Base-by-base conservation (phyloP, 2,888 invertebrate genomes). In the Dusona sp. region DNA sequence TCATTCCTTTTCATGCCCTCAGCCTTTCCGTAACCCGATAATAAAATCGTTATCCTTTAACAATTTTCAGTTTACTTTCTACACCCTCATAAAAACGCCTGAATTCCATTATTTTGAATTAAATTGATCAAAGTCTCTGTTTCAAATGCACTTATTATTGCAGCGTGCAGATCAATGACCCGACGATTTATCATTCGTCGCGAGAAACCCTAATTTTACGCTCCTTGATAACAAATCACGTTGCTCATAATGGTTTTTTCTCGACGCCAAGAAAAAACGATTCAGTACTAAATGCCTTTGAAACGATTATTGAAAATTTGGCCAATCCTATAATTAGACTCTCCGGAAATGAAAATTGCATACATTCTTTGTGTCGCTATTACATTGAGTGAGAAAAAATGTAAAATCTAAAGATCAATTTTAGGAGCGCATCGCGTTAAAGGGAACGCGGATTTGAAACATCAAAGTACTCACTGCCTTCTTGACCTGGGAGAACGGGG, bases 391-490 rank as follows among this genome's bases (percentile, higher is more conserved):
- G 2, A 51, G n/a, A 29, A 36, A 36, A 67, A 57, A 42, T 54
- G 54, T 33, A 25, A 65, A 73, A 73, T 38, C 25, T 25, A 2
- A 81, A 67, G 13, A 67, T 65, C 67, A 67, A 65, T 78, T 29
- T 45, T 75, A 38, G 25, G 33, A n/a, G 29, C 61, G 74, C 16
- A 36, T 78, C 33, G 48, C 13, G 38, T 70, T 25, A 25, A 16
- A 73, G 38, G 67, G 79, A 84, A 79, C 42, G 16, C 36, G 75
- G 75, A 75, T 77, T 84, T 73, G 75, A 72, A 80, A 80, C 48
- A 64, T 79, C 68, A 75, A 84, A 80, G 48, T 80, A 33, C 57
- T 88, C 87, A 83, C 80, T 79, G 83, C 85, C 85, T 86, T 85
- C 83, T 87, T 78, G 68, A 86, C 84, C 83, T 85, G 80, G 19